Evolutionary conservation across 2,113 vertebrate genomes (phyloP).

Genomic region (Paradoxurus hermaphroditus): DNA sequence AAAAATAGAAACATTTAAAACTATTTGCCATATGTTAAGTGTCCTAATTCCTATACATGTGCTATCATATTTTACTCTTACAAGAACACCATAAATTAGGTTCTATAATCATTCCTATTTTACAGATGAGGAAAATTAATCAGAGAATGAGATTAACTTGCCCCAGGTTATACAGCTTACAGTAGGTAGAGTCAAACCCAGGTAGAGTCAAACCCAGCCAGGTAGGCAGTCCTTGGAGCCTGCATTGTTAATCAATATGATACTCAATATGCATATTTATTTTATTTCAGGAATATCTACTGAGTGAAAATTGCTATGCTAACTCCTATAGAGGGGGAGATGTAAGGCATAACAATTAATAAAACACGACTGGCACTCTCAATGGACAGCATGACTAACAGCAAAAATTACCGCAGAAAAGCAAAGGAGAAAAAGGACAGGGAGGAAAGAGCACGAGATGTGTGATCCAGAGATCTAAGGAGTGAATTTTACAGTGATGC

Average conservation of each 20-base stretch:
- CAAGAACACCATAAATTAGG: background rate
- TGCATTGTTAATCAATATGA: background rate
- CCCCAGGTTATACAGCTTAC: background rate
- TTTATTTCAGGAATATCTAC: background rate
- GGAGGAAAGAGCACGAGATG: background rate
- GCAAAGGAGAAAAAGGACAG: background rate
- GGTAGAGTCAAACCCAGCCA: slow-evolving; percentile 22
- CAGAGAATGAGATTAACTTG: background rate
- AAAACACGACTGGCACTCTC: background rate
- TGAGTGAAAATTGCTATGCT: background rate
- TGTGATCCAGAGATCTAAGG: background rate
- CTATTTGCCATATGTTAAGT: background rate
- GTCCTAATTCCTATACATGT: background rate
- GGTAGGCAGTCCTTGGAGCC: background rate
- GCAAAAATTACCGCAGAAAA: background rate
- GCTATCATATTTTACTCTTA: background rate
- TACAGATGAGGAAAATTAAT: slow-evolving; percentile 7
- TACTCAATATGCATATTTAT: background rate
- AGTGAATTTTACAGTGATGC: background rate
- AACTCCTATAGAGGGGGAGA: background rate
- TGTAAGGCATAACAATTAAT: background rate
- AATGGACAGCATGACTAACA: background rate
- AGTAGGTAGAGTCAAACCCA: background rate
- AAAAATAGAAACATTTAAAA: slow-evolving; percentile 10
- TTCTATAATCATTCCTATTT: background rate